phyloP scores from a whole-genome alignment of 2,888 invertebrate genomes.

The Corythucha ciliata region DNA sequence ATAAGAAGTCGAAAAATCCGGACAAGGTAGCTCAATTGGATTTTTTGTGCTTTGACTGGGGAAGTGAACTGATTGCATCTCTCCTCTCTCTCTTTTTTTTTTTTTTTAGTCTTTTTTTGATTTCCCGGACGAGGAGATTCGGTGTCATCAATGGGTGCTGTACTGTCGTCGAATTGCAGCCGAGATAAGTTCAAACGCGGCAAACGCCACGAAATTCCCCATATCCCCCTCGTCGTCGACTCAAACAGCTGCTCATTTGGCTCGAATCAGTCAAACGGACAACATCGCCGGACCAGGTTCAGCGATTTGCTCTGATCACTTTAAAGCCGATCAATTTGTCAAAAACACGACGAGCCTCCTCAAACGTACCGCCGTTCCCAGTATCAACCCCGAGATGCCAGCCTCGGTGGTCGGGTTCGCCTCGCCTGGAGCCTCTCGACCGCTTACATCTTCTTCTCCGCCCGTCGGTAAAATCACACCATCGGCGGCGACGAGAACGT shows the following conservation, averaged over 20 bases:
- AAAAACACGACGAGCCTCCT: conserved; percentile 33
- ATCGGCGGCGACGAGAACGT: not conserved
- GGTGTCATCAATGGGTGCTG: conserved; percentile 28
- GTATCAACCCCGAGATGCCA: conserved; percentile 29
- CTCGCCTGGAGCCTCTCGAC: not conserved
- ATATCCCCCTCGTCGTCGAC: too few relatives aligned
- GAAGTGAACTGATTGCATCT: too few relatives aligned
- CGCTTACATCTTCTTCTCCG: not conserved
- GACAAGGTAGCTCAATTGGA: conserved; percentile 26
- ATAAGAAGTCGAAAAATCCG: conserved; percentile 29
- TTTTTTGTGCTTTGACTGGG: conserved; percentile 22
- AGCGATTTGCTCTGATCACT: conserved; percentile 34
- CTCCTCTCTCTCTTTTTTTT: not conserved
- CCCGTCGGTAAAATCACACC: not conserved
- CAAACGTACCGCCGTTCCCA: conserved; percentile 34
- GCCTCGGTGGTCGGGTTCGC: not conserved
- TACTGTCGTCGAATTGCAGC: conserved; percentile 24
- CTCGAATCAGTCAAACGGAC: conserved; percentile 14
- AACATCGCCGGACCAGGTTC: conserved; percentile 24
- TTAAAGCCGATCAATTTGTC: conserved; percentile 33
- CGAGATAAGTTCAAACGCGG: conserved; percentile 8
- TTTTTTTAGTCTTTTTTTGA: conserved; percentile 20
- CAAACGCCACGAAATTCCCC: too few relatives aligned
- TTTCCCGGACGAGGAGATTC: conserved; percentile 23
- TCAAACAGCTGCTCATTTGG: too few relatives aligned